phyloP scores from a whole-genome alignment of 30 jellyfish, hydroid and myxozoan species.

The Aurelia aurita complex sp. Pacific region DNA sequence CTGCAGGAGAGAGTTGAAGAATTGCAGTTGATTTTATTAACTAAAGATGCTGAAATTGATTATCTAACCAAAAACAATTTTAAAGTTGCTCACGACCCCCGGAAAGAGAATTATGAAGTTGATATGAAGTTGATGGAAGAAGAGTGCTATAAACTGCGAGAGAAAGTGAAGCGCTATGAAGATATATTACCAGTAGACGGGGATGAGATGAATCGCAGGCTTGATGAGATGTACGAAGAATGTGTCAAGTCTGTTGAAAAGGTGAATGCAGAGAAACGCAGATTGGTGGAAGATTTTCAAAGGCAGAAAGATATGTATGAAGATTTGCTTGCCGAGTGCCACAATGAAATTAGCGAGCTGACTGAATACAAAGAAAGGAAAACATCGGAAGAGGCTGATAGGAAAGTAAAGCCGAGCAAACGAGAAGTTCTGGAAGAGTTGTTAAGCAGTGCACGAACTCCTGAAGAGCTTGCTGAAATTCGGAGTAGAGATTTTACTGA shows the following conservation, averaged over 20 bases:
- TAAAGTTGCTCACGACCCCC: background rate
- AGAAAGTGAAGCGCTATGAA: slow-evolving; percentile 38
- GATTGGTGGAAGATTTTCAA: slow-evolving; percentile 39
- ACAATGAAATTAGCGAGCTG: slow-evolving; percentile 18
- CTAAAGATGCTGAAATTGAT: slow-evolving; percentile 45
- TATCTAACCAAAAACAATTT: background rate
- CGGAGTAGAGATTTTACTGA: slow-evolving; percentile 36
- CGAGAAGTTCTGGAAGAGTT: slow-evolving; percentile 39
- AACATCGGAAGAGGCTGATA: background rate
- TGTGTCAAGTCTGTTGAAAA: slow-evolving; percentile 33
- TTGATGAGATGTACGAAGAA: slow-evolving; percentile 68
- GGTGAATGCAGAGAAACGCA: slow-evolving; percentile 28
- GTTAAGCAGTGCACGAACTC: slow-evolving; percentile 18
- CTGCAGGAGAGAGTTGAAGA: slow-evolving; percentile 28
- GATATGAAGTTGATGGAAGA: slow-evolving; percentile 47
- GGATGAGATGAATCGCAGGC: slow-evolving; percentile 37
- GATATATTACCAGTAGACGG: slow-evolving; percentile 25
- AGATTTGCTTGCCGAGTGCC: slow-evolving; percentile 48
- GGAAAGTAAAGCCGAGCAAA: background rate
- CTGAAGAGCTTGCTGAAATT: slow-evolving; percentile 39
- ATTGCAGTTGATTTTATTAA: slow-evolving; percentile 17
- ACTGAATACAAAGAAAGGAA: background rate
- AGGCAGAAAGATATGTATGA: slow-evolving; percentile 26
- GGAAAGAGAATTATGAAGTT: slow-evolving; percentile 22
- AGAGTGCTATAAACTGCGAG: slow-evolving; percentile 22